Base-by-base conservation (phyloP, 2,113 vertebrate species). In the Bungarus multicinctus region DNA sequence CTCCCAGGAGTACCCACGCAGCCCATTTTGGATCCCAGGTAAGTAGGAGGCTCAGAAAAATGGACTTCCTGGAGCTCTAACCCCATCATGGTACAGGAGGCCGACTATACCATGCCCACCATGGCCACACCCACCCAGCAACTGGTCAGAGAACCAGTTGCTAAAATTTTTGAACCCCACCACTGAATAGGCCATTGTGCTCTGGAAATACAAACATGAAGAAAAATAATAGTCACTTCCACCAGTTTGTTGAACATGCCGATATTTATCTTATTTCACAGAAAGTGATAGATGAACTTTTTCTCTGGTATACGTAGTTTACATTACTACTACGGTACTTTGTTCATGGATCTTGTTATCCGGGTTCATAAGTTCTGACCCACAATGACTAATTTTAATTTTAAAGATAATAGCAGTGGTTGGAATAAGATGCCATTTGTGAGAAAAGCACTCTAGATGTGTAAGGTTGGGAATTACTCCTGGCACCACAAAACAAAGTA, bases 391-490 rank as follows among this genome's bases (percentile, higher is more conserved):
- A 34, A 1, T 64, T 90, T 89, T 87, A 86, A 39, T 34, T 85
- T 54, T 54, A 87, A 88, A 1, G 39, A 87, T 94, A 0, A 0
- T n/a, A 52, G 6, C 0, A 0, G 50, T 22, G 91, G 60, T 57
- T 47, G 0, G 0, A 60, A 89, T 27, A 43, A 0, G 0, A 54
- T 89, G 50, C 0, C 1, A 64, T 53, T 55, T 91, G 30, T 91
- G 89, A 87, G 23, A 12, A 94, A 93, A 96, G 50, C 0, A 0
- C 8, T 27, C 93, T 90, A 81, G 91, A 2, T 1, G n/a, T 0
- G 0, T 14, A 53, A 39, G 11, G 45, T 60, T 94, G 92, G 74
- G 85, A 94, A 87, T 90, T 91, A 3, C 5, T 64, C 60, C 12
- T 74, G n/a, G n/a, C 30, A 74, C n/a, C n/a, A 18, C 14, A 34